Percentiles rank a stretch among this genome's conserved stretches.
phyloP scores from a whole-genome alignment of 2,797 vertebrate species.

The Eutrigla gurnardus region DNA sequence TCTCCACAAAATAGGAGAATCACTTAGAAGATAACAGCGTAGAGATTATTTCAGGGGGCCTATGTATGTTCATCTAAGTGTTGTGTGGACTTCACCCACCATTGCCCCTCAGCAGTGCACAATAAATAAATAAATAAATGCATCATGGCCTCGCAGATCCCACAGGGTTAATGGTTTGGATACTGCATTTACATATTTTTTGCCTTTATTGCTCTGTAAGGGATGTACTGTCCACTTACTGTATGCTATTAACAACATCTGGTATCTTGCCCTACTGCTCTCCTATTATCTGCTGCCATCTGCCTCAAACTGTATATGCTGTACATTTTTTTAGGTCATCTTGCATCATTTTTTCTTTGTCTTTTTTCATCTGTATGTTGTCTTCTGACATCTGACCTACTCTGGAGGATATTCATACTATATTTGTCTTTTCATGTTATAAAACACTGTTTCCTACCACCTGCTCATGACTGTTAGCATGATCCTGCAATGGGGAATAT shows the following conservation, averaged over 20 bases:
- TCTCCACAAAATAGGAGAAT: conserved; percentile 26
- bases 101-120: conserved; percentile 23
- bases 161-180: conserved; percentile 41
- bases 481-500: conserved; percentile 14
- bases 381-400: neutral
- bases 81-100: conserved; percentile 19
- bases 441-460: neutral
- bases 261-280: neutral
- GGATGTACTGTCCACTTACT: conserved; percentile 11
- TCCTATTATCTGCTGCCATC: conserved; percentile 7
- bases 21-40: conserved; percentile 28
- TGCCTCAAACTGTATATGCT: neutral
- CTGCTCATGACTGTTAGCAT: neutral
- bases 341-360: neutral
- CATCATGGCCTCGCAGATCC: conserved; percentile 20
- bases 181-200: conserved; percentile 44
- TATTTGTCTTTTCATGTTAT: neutral
- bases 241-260: conserved; percentile 7
- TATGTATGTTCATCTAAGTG: conserved; percentile 17
- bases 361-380: neutral
- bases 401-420: neutral
- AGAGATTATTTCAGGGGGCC: conserved; percentile 30
- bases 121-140: conserved; percentile 39
- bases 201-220: conserved; percentile 2
- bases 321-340: neutral